Base-by-base conservation (phyloP, 2,888 invertebrate species). In the Cephus sareptanus region DNA sequence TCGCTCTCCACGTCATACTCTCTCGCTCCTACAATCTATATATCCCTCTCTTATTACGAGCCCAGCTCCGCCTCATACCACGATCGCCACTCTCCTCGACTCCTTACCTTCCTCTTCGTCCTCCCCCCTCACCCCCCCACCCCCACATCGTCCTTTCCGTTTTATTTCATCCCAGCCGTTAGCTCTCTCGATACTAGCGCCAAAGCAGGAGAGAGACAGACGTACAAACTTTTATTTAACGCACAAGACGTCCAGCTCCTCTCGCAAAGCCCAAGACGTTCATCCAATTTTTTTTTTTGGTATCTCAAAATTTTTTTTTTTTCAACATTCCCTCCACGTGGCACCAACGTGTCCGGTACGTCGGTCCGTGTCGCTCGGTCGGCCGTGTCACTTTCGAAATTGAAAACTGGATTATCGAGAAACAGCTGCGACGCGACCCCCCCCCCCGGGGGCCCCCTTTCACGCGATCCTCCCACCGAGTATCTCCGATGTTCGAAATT, bases 71-170 rank as follows among this genome's bases (percentile, higher is more conserved):
- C 56, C 23, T 56, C 56, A 2, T 23, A 56, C 56, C 56, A 23
- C 56, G 6, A 56, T 23, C 56, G 23, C 56, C 56, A 56, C 23
- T 56, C 56, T 56, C 56, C 56, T 9, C 56, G 56, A 40, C 40
- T 40, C 15, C 40, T 56, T 56, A 23, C 56, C 56, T 23, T 56
- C 40, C 15, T 23, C 56, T 23, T 56, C 56, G 56, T 56, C 23
- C 56, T 23, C 56, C 56, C 37, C 75, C 40, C 33, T 56, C 71
- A 34, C 74, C 40, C 30, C 69, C 23, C 11, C 75, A 68, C 69
- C 77, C 69, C 76, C 76, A 69, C 69, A 78, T 73, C 31, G 75
- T 77, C 73, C 76, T 75, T 69, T 73, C 79, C 71, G 69, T 73
- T 34, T 81, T 71, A 31, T 71, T 34, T 71, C 33, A 34, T 31